Percentiles rank a stretch among this genome's conserved stretches.
Evolutionary conservation across 2,797 vertebrate species (phyloP).

Genomic region (Falco rusticolus): DNA sequence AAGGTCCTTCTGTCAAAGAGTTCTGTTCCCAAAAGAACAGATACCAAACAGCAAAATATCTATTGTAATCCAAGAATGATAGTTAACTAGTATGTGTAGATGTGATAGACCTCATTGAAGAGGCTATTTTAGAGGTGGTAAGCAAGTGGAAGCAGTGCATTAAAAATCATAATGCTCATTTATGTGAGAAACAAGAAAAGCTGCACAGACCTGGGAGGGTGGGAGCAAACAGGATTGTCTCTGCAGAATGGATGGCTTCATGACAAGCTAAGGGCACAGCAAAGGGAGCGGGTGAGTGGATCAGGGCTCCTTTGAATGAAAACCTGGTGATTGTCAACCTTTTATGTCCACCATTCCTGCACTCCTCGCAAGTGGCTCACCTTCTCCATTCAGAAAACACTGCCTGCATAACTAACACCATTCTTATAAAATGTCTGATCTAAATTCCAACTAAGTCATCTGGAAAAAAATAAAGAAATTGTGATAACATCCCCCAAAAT

Average conservation of each 20-base stretch:
- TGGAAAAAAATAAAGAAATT: not conserved
- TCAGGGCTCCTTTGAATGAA: not conserved
- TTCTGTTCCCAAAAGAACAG: not conserved
- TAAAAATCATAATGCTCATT: not conserved
- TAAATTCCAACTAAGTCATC: not conserved
- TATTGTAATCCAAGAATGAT: not conserved
- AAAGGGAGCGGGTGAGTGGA: not conserved
- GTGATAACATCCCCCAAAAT: not conserved
- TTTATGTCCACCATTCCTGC: not conserved
- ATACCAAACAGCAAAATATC: not conserved
- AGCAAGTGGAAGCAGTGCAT: not conserved
- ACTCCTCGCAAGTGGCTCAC: not conserved
- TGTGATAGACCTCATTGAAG: not conserved
- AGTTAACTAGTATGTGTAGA: not conserved
- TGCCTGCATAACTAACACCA: not conserved
- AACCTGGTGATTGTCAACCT: not conserved
- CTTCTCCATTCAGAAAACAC: not conserved
- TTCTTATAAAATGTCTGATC: not conserved
- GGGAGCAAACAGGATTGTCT: not conserved
- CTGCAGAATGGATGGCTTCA: not conserved
- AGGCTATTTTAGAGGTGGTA: not conserved
- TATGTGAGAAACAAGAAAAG: not conserved
- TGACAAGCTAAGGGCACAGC: not conserved
- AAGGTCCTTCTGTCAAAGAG: not conserved
- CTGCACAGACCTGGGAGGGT: rapidly evolving